Conservation (phyloP, 1,140 invertebrate genomes). For the Reticulitermes speratus region DNA sequence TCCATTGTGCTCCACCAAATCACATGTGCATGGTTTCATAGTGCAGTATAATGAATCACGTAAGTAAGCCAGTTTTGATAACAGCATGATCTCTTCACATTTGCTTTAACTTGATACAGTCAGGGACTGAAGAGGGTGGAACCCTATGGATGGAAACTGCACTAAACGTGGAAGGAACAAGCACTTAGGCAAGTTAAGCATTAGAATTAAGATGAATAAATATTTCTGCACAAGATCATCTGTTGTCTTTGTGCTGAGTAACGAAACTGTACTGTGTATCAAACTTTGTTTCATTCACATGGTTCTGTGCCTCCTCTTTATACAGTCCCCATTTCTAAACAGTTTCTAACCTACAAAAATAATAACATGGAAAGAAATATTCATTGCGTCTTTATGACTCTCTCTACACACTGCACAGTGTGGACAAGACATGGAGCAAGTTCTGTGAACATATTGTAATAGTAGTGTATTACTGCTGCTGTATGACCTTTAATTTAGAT, state of each 20-base stretch:
- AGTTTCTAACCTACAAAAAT: neutral
- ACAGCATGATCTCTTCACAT: neutral
- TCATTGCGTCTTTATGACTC: neutral
- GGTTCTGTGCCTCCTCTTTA: neutral
- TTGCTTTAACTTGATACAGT: neutral
- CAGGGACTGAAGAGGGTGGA: neutral
- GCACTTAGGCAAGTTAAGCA: neutral
- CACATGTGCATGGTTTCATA: slow-evolving; percentile 12
- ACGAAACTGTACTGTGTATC: neutral
- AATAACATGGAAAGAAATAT: neutral
- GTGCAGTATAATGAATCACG: neutral
- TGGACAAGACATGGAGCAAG: neutral
- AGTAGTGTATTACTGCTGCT: neutral
- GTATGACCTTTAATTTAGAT: slow-evolving; percentile 14
- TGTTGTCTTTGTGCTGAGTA: neutral
- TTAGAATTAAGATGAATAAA: neutral
- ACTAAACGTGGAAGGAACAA: neutral
- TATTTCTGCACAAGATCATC: neutral
- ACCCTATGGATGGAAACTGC: neutral
- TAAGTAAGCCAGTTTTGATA: neutral
- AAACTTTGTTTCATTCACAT: neutral
- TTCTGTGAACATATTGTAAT: neutral
- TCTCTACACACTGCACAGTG: neutral
- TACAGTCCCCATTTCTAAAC: slow-evolving; percentile 2
- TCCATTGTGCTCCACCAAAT: neutral